Conservation (phyloP, 2,113 vertebrate genomes). For the Nesogale talazaci region DNA sequence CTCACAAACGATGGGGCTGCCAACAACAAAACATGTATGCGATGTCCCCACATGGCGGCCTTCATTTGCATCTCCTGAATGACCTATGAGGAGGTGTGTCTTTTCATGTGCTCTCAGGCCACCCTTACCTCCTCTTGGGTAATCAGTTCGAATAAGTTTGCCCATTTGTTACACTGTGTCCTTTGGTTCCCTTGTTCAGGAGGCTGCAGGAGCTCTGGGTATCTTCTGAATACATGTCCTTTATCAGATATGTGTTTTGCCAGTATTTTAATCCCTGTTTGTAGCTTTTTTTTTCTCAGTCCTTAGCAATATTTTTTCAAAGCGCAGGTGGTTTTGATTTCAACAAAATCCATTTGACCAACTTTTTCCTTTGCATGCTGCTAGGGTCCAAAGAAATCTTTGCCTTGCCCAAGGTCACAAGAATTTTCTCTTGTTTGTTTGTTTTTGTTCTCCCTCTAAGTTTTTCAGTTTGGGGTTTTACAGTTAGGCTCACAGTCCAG, state of each 20-base stretch:
- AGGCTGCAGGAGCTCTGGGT: background rate
- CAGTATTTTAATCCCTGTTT: constrained; percentile 2
- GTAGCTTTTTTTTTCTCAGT: constrained; percentile 53
- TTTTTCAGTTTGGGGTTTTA: background rate
- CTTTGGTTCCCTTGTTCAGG: constrained; percentile 15
- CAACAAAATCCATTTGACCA: constrained; percentile 57
- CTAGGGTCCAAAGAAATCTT: constrained; percentile 42
- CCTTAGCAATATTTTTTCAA: constrained; percentile 60
- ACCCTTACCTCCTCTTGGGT: background rate
- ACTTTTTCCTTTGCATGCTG: constrained; percentile 21
- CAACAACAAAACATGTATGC: background rate
- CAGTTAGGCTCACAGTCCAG: background rate
- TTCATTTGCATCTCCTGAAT: background rate
- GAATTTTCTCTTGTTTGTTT: background rate
- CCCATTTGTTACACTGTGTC: background rate
- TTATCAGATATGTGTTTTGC: constrained; percentile 50
- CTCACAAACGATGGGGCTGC: background rate
- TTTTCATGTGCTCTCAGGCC: background rate
- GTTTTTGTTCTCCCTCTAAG: background rate
- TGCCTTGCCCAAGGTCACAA: background rate
- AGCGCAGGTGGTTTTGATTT: constrained; percentile 67
- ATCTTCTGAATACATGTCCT: constrained; percentile 23
- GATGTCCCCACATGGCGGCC: background rate
- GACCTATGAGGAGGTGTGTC: background rate
- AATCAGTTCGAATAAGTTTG: background rate